Percentiles rank a stretch among this genome's conserved stretches.
phyloP scores from a whole-genome alignment of 2,888 invertebrate species.

The Stenchaetothrips biformis region DNA sequence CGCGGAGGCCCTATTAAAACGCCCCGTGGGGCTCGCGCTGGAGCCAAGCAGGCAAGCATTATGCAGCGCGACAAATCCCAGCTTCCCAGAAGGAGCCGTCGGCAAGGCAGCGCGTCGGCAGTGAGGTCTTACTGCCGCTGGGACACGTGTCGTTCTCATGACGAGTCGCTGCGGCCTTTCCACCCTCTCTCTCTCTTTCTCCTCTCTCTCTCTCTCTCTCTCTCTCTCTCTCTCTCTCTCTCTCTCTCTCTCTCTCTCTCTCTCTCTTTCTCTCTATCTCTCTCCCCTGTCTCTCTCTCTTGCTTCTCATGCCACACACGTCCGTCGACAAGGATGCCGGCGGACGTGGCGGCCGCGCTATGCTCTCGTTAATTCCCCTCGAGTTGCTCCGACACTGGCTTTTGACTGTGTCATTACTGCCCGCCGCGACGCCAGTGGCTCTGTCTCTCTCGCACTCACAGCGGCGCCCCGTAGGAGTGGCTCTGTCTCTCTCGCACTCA shows the following conservation, averaged over 20 bases:
- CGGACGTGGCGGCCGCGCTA: not conserved
- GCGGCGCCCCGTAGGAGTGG: not conserved
- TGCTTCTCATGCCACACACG: not conserved
- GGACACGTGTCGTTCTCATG: not conserved
- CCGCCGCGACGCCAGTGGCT: no score
- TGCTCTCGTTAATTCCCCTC: not conserved
- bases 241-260: slow-evolving; percentile 21
- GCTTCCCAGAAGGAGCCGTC: not conserved
- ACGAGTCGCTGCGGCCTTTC: not conserved
- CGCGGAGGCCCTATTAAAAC: not conserved
- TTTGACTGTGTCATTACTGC: no score
- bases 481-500: no score
- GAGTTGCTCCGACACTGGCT: not conserved
- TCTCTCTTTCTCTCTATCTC: slow-evolving; percentile 10
- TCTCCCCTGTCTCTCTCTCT: slow-evolving; percentile 5
- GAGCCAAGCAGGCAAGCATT: not conserved
- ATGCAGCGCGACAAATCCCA: not conserved
- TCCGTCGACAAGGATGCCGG: not conserved
- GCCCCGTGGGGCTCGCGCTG: not conserved
- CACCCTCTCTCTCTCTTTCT: not conserved
- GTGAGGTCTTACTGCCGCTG: not conserved
- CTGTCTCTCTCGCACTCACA: no score
- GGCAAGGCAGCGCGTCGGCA: not conserved
- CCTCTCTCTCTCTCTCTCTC: slow-evolving; percentile 28
- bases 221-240: slow-evolving; percentile 27